Percentiles rank a stretch among this genome's conserved stretches.
These are phyloP conservation scores for Morinoia aosen DNA, from an alignment of 2,888 invertebrate species.

Conservation along the genomic window DNA sequence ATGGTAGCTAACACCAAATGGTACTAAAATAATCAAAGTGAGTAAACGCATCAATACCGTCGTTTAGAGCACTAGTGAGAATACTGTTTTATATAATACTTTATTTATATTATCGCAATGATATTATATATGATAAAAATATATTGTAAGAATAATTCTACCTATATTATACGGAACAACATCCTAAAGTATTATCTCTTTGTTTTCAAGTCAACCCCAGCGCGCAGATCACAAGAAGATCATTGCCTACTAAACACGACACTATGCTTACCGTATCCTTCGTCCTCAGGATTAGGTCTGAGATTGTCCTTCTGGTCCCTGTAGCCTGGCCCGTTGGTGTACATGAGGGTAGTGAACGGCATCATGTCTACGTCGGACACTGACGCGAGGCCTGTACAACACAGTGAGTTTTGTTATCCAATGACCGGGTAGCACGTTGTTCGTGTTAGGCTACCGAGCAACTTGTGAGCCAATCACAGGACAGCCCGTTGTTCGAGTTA, in stretches of 20 bases:
- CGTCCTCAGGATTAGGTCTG: slow-evolving; percentile 60
- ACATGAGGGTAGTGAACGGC: slow-evolving; percentile 80
- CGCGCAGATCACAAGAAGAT: background rate
- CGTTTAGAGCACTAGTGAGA: no score
- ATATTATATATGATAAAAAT: no score
- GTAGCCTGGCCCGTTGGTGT: slow-evolving; percentile 83
- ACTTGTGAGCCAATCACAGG: background rate
- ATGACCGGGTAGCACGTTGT: background rate
- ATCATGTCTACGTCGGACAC: slow-evolving; percentile 69
- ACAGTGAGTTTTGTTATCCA: background rate
- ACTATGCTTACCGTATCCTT: slow-evolving; percentile 54
- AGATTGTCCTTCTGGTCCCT: slow-evolving; percentile 67
- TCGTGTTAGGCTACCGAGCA: background rate
- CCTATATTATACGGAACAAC: no score
- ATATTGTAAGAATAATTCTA: no score
- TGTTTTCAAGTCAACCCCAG: background rate
- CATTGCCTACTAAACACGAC: no score
- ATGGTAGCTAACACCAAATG: no score
- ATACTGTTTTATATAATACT: no score
- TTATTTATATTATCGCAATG: no score
- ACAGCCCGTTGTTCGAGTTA: background rate
- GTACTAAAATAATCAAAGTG: no score
- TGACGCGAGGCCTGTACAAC: slow-evolving; percentile 35
- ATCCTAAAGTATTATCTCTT: no score
- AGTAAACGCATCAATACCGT: no score